Conservation (phyloP, 2,113 vertebrate genomes). For the Cyprinodon brontotheroides region DNA sequence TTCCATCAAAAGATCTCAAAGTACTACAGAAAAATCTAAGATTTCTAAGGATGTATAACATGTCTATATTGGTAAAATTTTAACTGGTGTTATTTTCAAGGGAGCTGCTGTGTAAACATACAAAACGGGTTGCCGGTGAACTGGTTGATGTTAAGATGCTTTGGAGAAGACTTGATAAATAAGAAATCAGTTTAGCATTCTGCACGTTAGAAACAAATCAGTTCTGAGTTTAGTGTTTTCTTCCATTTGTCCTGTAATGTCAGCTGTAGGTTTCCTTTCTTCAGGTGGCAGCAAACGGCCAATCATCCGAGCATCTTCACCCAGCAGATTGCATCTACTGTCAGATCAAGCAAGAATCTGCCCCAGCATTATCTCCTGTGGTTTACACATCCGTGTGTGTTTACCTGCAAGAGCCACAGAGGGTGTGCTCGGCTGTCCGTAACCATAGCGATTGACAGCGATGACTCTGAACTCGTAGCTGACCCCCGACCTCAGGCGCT, state of each 20-base stretch:
- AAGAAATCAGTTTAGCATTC: neutral
- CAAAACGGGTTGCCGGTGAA: too few relatives aligned
- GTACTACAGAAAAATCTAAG: too few relatives aligned
- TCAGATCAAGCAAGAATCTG: constrained; percentile 12
- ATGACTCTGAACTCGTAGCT: constrained; percentile 95
- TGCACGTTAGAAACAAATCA: neutral
- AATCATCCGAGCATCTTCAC: neutral
- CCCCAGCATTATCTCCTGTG: constrained; percentile 9
- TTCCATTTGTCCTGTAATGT: neutral
- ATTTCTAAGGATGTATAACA: too few relatives aligned
- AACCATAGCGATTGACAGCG: constrained; percentile 89
- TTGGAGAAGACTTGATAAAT: neutral
- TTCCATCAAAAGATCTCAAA: too few relatives aligned
- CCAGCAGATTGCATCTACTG: neutral
- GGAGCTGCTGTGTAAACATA: too few relatives aligned
- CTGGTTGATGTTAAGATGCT: too few relatives aligned
- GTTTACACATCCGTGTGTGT: constrained; percentile 13
- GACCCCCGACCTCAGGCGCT: constrained; percentile 88
- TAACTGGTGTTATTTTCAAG: too few relatives aligned
- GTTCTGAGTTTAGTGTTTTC: neutral
- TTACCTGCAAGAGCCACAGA: constrained; percentile 91
- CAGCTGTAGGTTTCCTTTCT: constrained; percentile 33
- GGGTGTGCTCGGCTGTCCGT: constrained; percentile 91
- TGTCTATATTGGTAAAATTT: too few relatives aligned
- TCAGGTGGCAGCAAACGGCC: constrained; percentile 48